Conservation (phyloP, 2,113 vertebrate species). For the Psammodynastes pulverulentus region DNA sequence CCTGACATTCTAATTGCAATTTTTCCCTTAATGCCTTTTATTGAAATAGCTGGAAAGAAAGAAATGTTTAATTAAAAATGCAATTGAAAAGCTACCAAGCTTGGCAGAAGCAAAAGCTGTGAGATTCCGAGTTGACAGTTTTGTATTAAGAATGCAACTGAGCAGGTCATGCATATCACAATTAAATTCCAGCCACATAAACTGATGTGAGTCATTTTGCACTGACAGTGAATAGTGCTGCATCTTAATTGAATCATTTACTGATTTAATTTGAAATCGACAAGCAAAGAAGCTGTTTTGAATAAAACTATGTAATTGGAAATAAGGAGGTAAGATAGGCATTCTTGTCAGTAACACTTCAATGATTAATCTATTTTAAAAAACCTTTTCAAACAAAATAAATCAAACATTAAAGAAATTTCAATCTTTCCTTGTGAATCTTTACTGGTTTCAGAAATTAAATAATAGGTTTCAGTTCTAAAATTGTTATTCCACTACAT, state of each 20-base stretch:
- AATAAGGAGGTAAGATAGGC: background rate
- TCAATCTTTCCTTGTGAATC: background rate
- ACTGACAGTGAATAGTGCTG: conserved; percentile 1
- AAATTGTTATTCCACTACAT: background rate
- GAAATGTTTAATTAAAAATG: conserved; percentile 14
- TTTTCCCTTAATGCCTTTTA: background rate
- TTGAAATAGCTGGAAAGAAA: background rate
- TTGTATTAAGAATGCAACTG: conserved; percentile 11
- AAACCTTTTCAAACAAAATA: background rate
- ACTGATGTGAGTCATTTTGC: conserved; percentile 21
- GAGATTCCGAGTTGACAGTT: background rate
- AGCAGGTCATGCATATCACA: conserved; percentile 18
- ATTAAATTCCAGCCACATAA: conserved; percentile 6
- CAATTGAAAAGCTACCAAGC: background rate
- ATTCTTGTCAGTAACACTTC: background rate
- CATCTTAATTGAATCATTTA: conserved; percentile 3
- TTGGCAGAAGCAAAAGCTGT: background rate
- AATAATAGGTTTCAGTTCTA: background rate
- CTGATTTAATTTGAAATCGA: conserved; percentile 18
- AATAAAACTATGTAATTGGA: conserved; percentile 11
- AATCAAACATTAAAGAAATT: background rate
- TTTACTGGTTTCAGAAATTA: background rate
- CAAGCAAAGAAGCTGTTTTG: background rate
- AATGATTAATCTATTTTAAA: background rate
- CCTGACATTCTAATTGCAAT: background rate